Conservation (phyloP, 2,113 vertebrate species). For the Lycaon pictus region DNA sequence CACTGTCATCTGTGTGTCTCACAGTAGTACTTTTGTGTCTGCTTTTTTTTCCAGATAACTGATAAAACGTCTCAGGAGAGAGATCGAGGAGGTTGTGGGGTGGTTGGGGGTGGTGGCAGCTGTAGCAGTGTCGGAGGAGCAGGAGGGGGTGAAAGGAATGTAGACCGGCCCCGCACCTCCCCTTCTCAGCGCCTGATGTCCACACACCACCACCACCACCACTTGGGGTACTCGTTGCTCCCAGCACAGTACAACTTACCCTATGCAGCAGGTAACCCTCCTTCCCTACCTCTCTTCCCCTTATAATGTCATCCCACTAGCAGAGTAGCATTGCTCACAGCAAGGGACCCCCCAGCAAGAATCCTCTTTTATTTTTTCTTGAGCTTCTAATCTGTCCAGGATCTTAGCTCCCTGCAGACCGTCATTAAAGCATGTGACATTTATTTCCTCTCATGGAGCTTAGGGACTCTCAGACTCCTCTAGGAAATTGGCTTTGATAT, state of each 20-base stretch:
- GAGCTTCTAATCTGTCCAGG: not conserved
- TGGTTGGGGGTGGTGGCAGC: slow-evolving; percentile 89
- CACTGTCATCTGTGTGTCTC: not conserved
- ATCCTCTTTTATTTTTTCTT: not conserved
- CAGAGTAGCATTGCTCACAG: not conserved
- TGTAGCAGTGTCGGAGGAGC: slow-evolving; percentile 86
- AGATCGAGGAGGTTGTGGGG: slow-evolving; percentile 91
- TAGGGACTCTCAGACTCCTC: not conserved
- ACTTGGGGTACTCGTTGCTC: slow-evolving; percentile 96
- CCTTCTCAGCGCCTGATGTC: slow-evolving; percentile 98
- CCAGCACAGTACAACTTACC: slow-evolving; percentile 97
- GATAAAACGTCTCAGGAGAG: slow-evolving; percentile 94
- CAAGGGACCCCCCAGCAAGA: not conserved
- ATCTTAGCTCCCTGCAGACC: not conserved
- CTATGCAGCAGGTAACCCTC: slow-evolving; percentile 94
- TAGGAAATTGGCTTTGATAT: slow-evolving; percentile 31
- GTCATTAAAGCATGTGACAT: slow-evolving; percentile 5
- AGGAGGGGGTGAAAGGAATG: slow-evolving; percentile 88
- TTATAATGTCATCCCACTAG: not conserved
- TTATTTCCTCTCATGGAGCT: slow-evolving; percentile 38
- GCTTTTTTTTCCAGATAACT: slow-evolving; percentile 86
- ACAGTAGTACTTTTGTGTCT: slow-evolving; percentile 19
- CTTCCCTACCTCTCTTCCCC: rapidly evolving
- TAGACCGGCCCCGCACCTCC: slow-evolving; percentile 96
- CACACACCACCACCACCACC: slow-evolving; percentile 98